Conservation (phyloP, 2,797 vertebrate species). For the Chloroceryle inda region DNA sequence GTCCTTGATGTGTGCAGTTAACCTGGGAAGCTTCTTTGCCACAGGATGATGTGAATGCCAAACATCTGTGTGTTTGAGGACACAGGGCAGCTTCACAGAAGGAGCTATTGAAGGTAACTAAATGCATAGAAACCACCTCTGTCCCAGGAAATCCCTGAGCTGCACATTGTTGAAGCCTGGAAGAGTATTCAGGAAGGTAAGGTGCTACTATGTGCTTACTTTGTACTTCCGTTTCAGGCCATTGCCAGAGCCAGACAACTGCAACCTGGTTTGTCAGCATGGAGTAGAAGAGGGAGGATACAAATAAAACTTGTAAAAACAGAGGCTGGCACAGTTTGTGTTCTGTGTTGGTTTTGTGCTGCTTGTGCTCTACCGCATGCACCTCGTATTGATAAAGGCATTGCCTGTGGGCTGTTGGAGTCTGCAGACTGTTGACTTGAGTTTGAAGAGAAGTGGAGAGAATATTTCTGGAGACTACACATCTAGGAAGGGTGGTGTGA, state of each 20-base stretch:
- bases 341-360: not conserved
- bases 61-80: not conserved
- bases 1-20: constrained; percentile 47
- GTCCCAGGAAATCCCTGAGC: not conserved
- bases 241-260: not conserved
- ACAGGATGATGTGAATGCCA: not conserved
- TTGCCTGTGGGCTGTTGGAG: not conserved
- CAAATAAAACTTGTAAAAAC: not conserved
- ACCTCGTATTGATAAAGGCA: not conserved
- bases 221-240: not conserved
- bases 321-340: not conserved
- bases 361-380: not conserved
- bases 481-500: not conserved
- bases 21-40: constrained; percentile 15
- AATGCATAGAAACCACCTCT: not conserved
- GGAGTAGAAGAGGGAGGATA: accelerated
- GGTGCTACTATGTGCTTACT: not conserved
- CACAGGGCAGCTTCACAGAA: not conserved
- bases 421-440: not conserved
- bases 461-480: not conserved
- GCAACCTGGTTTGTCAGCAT: not conserved
- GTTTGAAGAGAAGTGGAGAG: not conserved
- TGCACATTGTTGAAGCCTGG: not conserved
- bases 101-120: not conserved
- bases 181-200: not conserved